Evolutionary conservation across 2,797 vertebrate species (phyloP), one percentile per base, ranked within the genome.

Genomic region (Sebastes vulpes): DNA sequence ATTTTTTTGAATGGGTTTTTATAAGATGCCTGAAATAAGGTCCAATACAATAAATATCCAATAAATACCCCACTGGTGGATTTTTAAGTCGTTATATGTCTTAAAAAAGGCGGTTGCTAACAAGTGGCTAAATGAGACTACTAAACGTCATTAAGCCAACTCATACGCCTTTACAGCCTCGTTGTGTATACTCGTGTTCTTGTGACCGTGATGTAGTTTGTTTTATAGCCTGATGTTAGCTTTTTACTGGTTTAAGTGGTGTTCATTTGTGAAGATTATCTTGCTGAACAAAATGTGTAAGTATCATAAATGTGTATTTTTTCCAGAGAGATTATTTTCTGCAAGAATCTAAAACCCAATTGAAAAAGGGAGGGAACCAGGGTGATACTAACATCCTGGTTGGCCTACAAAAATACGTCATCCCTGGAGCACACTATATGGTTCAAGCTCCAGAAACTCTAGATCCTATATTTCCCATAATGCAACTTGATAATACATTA

Each of bases 401-500:
- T 25, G 25, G 25, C 25, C 25, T 25, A 25, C 25, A 25, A 25
- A 1, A 18, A 18, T 46, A 7, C 16, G 3, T 46, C 3, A 46
- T 46, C 16, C 42, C 16, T 46, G 42, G 16, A 46, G 42, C 42
- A 18, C 16, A 18, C 42, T 46, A 46, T 46, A 46, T 46, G 20
- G 23, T 8, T 75, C 21, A 58, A 70, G 23, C 18, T 73, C 14
- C 21, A 65, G 5, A 77, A 73, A 77, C 21, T 46, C n/a, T 60
- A 3, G n/a, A 32, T 32, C 42, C 52, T 50, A 42, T 46, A 5
- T 57, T 52, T 26, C 48, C 74, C 16, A 56, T 42, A 26, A 42
- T 69, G 16, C 50, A 57, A 20, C 18, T 18, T 46, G 31, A 65
- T 72, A 60, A 81, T 82, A 65, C 32, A 66, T 60, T 31, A 42